Conservation (phyloP, 2,797 vertebrate genomes). For the Dallia pectoralis region DNA sequence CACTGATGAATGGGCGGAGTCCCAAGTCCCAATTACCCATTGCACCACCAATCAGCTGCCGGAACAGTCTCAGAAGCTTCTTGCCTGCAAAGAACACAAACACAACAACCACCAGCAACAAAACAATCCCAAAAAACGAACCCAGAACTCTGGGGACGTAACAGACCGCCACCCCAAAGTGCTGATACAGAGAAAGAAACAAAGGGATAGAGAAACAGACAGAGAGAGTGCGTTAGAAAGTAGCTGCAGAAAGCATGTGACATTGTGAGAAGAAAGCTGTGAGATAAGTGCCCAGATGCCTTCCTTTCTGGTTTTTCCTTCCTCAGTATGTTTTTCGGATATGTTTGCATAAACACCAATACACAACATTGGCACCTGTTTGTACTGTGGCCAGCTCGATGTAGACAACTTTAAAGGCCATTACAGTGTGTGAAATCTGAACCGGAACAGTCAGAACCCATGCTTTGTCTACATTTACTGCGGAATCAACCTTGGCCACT, state of each 20-base stretch:
- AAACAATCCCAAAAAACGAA: too few species aligned
- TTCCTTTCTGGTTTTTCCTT: background rate
- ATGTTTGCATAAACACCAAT: background rate
- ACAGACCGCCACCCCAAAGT: too few species aligned
- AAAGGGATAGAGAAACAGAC: background rate
- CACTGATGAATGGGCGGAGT: too few species aligned
- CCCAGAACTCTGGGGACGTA: too few species aligned
- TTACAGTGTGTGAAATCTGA: background rate
- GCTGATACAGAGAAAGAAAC: background rate
- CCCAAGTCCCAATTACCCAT: too few species aligned
- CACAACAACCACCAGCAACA: too few species aligned
- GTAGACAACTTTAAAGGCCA: background rate
- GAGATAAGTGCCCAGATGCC: background rate
- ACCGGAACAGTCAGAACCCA: slow-evolving; percentile 7
- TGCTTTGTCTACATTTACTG: slow-evolving; percentile 8
- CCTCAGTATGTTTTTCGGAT: background rate
- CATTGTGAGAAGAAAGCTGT: background rate
- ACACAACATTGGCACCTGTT: background rate
- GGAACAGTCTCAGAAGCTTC: too few species aligned
- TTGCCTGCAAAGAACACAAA: too few species aligned
- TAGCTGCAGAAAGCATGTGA: background rate
- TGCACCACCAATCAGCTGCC: too few species aligned
- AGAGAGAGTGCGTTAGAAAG: background rate
- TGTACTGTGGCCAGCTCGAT: background rate
- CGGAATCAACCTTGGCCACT: background rate